Conservation (phyloP, 2,888 invertebrate genomes). For the Maniola hyperantus region DNA sequence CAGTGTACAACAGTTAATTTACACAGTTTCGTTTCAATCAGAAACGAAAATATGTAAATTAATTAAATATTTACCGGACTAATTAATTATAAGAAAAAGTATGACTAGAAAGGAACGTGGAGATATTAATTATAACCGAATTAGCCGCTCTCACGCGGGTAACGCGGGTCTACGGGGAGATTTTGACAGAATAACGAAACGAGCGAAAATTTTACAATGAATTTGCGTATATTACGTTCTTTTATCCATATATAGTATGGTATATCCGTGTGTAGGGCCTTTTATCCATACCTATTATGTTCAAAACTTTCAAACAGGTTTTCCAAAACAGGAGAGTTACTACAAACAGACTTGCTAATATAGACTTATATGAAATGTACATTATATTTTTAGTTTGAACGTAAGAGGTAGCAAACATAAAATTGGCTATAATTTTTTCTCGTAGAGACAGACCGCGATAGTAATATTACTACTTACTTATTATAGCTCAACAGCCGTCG, state of each 20-base stretch:
- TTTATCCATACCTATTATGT: neutral
- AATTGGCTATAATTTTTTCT: too few species aligned
- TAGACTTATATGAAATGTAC: too few species aligned
- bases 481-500: neutral
- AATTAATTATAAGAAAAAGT: constrained; percentile 9
- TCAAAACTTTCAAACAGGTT: neutral
- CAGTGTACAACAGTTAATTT: too few species aligned
- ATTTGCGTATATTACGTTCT: neutral
- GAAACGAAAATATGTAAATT: neutral
- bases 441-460: too few species aligned
- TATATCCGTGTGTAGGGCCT: too few species aligned
- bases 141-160: neutral
- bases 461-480: too few species aligned
- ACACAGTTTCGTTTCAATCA: too few species aligned
- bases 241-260: too few species aligned
- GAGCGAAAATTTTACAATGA: constrained; percentile 10
- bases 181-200: constrained; percentile 6
- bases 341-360: too few species aligned
- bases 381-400: too few species aligned
- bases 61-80: neutral
- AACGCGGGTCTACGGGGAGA: neutral
- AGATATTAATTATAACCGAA: constrained; percentile 3
- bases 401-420: too few species aligned
- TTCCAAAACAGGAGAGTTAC: too few species aligned
- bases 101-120: constrained; percentile 1